Percentiles rank a stretch among this genome's conserved stretches.
Evolutionary conservation across 2,797 vertebrate species (phyloP).

Genomic region (Acanthornis magna): DNA sequence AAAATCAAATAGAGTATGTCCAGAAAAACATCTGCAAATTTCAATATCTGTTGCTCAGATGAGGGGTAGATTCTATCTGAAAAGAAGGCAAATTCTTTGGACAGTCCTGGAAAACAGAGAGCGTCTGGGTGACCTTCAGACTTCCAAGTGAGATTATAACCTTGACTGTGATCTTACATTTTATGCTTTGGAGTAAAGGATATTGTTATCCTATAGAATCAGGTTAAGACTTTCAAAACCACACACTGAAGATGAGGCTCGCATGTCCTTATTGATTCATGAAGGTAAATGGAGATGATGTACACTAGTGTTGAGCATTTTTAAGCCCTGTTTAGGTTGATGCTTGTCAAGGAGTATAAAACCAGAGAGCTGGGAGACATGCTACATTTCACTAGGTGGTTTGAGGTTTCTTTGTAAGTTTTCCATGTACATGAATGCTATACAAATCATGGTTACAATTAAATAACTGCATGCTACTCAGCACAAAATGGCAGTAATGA

Average conservation of each 20-base stretch:
- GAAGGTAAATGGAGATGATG: neutral
- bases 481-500: neutral
- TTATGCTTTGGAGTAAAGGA: neutral
- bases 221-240: neutral
- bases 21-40: neutral
- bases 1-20: neutral
- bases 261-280: neutral
- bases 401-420: neutral
- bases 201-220: neutral
- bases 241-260: neutral
- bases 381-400: neutral
- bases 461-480: neutral
- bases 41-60: neutral
- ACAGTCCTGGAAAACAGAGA: neutral
- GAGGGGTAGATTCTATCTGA: neutral
- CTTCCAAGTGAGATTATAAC: neutral
- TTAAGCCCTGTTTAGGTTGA: neutral
- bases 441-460: neutral
- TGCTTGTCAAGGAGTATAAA: neutral
- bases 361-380: neutral
- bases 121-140: neutral
- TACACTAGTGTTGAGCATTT: neutral
- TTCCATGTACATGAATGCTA: neutral
- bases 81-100: neutral
- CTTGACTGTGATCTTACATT: neutral